Conservation (phyloP, 2,888 invertebrate genomes). For the Apamea anceps region DNA sequence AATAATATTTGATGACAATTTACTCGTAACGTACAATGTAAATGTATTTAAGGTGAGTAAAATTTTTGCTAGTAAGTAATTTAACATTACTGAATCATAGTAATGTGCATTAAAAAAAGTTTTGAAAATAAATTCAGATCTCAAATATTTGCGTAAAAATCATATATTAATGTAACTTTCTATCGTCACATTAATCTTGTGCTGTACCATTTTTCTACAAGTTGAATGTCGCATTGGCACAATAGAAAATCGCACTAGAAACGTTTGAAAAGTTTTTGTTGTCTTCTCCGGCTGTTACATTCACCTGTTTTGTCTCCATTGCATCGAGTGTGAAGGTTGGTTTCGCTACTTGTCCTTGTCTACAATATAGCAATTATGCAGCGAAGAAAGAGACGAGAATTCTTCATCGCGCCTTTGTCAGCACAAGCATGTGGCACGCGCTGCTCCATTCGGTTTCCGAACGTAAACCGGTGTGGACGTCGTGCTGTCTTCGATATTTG, state of each 20-base stretch:
- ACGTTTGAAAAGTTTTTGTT: slow-evolving; percentile 86
- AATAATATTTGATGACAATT: slow-evolving; percentile 8
- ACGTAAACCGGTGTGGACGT: slow-evolving; percentile 81
- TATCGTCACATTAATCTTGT: slow-evolving; percentile 63
- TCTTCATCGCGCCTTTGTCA: slow-evolving; percentile 74
- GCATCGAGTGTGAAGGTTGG: slow-evolving; percentile 74
- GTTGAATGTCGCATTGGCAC: slow-evolving; percentile 72
- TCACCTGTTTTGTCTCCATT: slow-evolving; percentile 85
- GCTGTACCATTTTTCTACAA: slow-evolving; percentile 68
- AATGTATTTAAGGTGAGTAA: background rate
- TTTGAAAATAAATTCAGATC: background rate
- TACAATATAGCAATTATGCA: slow-evolving; percentile 68
- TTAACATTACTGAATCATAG: background rate
- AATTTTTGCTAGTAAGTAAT: background rate
- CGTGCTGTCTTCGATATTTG: slow-evolving; percentile 69
- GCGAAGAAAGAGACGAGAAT: slow-evolving; percentile 83
- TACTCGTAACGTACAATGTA: background rate
- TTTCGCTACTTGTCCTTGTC: slow-evolving; percentile 82
- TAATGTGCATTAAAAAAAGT: background rate
- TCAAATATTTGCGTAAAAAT: slow-evolving; percentile 18
- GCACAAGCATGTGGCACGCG: slow-evolving; percentile 88
- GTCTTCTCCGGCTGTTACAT: slow-evolving; percentile 83
- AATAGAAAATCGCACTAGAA: slow-evolving; percentile 83
- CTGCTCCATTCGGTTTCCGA: slow-evolving; percentile 88
- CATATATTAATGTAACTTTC: slow-evolving; percentile 43